Percentiles rank a stretch among this genome's conserved stretches.
phyloP scores from a whole-genome alignment of 2,888 invertebrate species.

The Baronia brevicornis region DNA sequence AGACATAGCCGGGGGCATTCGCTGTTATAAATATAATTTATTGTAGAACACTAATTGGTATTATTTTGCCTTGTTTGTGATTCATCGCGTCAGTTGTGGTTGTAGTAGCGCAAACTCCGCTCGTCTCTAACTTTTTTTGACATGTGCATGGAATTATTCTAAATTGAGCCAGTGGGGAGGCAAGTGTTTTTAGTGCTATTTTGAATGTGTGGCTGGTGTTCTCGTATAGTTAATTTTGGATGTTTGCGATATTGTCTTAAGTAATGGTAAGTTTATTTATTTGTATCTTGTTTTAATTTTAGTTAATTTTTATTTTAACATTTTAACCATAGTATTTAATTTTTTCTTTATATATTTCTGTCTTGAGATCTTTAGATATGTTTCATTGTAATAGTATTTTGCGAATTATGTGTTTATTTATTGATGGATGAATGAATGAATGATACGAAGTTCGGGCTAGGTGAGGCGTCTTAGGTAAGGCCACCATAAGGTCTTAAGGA shows the following conservation, averaged over 20 bases:
- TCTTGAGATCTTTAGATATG: too few species aligned
- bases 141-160: slow-evolving; percentile 33
- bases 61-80: slow-evolving; percentile 68
- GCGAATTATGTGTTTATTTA: too few species aligned
- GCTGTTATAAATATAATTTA: slow-evolving; percentile 13
- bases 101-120: slow-evolving; percentile 43
- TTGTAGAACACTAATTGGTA: slow-evolving; percentile 50
- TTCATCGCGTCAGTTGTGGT: slow-evolving; percentile 59
- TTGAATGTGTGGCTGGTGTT: neutral
- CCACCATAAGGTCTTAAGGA: too few species aligned
- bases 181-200: slow-evolving; percentile 26
- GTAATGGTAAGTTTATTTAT: too few species aligned
- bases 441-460: too few species aligned
- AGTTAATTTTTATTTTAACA: slow-evolving; percentile 2
- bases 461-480: too few species aligned
- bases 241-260: neutral
- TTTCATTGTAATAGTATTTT: too few species aligned
- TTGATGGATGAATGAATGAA: too few species aligned
- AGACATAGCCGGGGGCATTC: slow-evolving; percentile 8
- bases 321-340: too few species aligned
- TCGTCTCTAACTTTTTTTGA: slow-evolving; percentile 36
- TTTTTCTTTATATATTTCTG: too few species aligned
- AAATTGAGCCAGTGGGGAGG: slow-evolving; percentile 36
- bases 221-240: slow-evolving; percentile 1
- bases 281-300: neutral